phyloP scores from a whole-genome alignment of 1,140 invertebrate species.

The Bombus waltoni region DNA sequence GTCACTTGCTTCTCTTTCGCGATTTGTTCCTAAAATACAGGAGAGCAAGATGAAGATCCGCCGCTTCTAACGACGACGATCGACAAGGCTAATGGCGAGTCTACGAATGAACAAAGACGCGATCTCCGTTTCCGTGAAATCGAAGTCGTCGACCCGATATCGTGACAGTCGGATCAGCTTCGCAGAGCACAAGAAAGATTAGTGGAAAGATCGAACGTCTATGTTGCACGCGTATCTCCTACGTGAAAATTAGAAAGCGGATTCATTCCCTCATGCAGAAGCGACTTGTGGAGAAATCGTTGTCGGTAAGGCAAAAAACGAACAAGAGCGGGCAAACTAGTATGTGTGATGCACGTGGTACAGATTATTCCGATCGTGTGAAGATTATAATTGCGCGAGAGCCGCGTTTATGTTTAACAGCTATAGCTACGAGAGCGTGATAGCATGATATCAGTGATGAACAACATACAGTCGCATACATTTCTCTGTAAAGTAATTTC shows the following conservation, averaged over 20 bases:
- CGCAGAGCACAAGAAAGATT: neutral
- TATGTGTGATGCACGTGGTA: neutral
- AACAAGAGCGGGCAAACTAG: conserved; percentile 1
- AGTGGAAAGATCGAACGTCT: conserved; percentile 29
- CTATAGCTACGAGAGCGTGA: neutral
- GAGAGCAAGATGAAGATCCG: neutral
- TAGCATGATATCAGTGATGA: conserved; percentile 14
- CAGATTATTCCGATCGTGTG: neutral
- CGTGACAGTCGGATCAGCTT: neutral
- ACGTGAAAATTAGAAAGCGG: neutral
- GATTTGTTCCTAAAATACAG: conserved; percentile 86
- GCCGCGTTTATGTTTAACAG: neutral
- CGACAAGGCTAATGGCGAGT: conserved; percentile 1
- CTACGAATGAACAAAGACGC: conserved; percentile 46
- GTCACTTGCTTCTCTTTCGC: conserved; percentile 89
- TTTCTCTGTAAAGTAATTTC: neutral
- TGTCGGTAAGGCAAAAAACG: neutral
- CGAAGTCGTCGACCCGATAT: neutral
- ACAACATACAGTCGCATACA: neutral
- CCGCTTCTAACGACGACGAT: neutral
- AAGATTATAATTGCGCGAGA: neutral
- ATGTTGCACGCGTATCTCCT: conserved; percentile 18
- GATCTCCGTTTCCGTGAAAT: neutral
- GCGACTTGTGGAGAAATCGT: conserved; percentile 4
- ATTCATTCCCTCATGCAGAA: conserved; percentile 47